phyloP scores from a whole-genome alignment of 1,140 invertebrate species.

The Plodia interpunctella region DNA sequence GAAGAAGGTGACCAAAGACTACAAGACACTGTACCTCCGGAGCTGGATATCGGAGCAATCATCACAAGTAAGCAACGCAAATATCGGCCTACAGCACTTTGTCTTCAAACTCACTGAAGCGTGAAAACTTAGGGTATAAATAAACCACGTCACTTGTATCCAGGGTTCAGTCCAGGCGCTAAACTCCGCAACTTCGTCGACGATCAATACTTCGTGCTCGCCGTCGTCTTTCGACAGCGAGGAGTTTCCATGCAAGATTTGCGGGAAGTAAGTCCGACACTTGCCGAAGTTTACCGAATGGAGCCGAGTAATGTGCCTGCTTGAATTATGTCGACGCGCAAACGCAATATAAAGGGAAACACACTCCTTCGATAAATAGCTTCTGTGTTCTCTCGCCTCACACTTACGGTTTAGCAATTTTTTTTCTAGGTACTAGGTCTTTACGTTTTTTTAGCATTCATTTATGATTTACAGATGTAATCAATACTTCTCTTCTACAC shows the following conservation, averaged over 20 bases:
- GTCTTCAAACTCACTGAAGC: conserved; percentile 62
- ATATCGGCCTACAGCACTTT: conserved; percentile 51
- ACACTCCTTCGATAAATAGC: background rate
- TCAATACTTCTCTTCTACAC: too few species aligned
- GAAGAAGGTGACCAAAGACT: conserved; percentile 96
- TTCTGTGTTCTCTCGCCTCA: background rate
- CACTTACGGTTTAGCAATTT: too few species aligned
- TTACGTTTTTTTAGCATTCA: too few species aligned
- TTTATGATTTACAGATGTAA: too few species aligned
- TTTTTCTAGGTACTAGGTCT: too few species aligned
- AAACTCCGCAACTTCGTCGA: conserved; percentile 24
- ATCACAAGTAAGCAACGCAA: conserved; percentile 63
- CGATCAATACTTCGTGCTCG: conserved; percentile 41
- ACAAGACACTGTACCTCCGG: conserved; percentile 71
- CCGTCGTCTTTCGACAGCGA: conserved; percentile 71
- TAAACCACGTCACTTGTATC: conserved; percentile 49
- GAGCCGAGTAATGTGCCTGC: conserved; percentile 19
- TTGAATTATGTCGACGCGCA: conserved; percentile 43
- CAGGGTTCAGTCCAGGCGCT: conserved; percentile 52
- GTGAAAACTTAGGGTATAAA: conserved; percentile 28
- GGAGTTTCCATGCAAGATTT: conserved; percentile 95
- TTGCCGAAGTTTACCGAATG: conserved; percentile 15
- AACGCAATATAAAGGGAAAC: conserved; percentile 43
- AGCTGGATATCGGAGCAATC: conserved; percentile 56
- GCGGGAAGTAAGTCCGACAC: conserved; percentile 95